A percentile compares a stretch with the other conserved stretches of the same genome.
Conservation (phyloP, 1,140 invertebrate genomes). For the Oreohelix idahoensis region DNA sequence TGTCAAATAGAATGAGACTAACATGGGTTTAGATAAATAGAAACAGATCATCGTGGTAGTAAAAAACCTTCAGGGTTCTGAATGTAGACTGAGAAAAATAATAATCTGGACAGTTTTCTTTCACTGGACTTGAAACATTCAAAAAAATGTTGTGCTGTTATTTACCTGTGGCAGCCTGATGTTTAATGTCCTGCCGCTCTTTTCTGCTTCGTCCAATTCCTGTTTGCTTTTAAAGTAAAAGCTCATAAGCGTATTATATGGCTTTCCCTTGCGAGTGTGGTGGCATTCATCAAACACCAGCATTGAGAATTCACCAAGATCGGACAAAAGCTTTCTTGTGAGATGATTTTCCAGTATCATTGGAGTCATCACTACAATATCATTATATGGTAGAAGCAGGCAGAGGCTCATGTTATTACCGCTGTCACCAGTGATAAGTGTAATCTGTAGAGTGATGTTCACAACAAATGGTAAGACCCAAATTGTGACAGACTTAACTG, state of each 20-base stretch:
- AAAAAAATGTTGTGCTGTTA: too few species aligned
- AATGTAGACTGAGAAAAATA: too few species aligned
- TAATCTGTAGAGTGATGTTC: conserved; percentile 12
- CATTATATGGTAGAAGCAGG: conserved; percentile 51
- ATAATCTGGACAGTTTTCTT: too few species aligned
- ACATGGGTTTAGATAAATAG: too few species aligned
- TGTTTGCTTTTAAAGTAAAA: conserved; percentile 57
- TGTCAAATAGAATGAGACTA: too few species aligned
- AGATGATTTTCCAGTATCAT: conserved; percentile 64
- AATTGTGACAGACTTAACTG: too few species aligned
- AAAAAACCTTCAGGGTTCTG: too few species aligned
- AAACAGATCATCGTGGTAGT: too few species aligned
- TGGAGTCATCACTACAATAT: conserved; percentile 64
- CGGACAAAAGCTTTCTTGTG: conserved; percentile 42
- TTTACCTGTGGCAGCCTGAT: conserved; percentile 63
- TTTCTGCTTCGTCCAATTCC: background rate
- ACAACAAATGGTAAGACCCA: background rate
- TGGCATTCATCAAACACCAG: conserved; percentile 71
- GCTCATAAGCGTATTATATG: conserved; percentile 67
- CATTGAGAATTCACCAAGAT: conserved; percentile 53
- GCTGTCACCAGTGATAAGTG: conserved; percentile 41
- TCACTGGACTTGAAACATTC: too few species aligned
- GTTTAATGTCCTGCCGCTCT: conserved; percentile 13
- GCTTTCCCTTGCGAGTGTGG: conserved; percentile 53
- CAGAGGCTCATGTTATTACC: conserved; percentile 55